Base-by-base conservation (phyloP, 1,140 invertebrate species). In the Chironomus tepperi region DNA sequence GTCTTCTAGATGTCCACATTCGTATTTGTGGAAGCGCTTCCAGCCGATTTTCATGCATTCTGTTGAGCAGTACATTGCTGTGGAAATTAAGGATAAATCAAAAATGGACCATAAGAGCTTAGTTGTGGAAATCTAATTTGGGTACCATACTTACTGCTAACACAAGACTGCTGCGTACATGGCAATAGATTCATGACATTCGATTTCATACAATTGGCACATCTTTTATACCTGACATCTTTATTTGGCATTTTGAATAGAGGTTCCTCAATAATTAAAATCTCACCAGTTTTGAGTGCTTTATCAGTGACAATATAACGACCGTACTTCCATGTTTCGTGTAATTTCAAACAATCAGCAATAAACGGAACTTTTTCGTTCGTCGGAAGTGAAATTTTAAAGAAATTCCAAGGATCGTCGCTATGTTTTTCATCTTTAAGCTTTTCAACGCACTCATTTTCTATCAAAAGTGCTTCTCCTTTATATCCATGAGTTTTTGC, bases 401-500 rank as follows among this genome's bases (percentile, higher is more conserved):
- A 78, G 18, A 70, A 70, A 73, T 82, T 78, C 73, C 77, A 78
- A n/a, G 78, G 78, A 73, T 79, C 77, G 70, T 79, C 75, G 67
- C 80, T 77, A 15, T 80, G 78, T 42, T 77, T 76, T 42, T 80
- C 79, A 64, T 77, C 78, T 5, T 76, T 77, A 42, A 85, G 75
- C 42, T 81, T 76, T 76, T 84, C 78, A 75, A 81, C 77, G 77
- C 87, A 87, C 42, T 82, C 81, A 19, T 81, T 75, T 76, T 84
- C 81, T 1, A 34, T 34, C 24, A 34, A 57, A 12, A 57, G 65
- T 87, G 83, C 77, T 84, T 85, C 74, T 80, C 76, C 43, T 88
- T 77, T 80, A 87, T 88, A 43, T 84, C 82, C 75, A 83, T 82
- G 72, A 88, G 77, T 34, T 43, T 86, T 81, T 15, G 87, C 84